Evolutionary conservation across 2,113 vertebrate species (phyloP), one percentile per base, ranked within the genome.

Genomic region (Callocephalon fimbriatum): DNA sequence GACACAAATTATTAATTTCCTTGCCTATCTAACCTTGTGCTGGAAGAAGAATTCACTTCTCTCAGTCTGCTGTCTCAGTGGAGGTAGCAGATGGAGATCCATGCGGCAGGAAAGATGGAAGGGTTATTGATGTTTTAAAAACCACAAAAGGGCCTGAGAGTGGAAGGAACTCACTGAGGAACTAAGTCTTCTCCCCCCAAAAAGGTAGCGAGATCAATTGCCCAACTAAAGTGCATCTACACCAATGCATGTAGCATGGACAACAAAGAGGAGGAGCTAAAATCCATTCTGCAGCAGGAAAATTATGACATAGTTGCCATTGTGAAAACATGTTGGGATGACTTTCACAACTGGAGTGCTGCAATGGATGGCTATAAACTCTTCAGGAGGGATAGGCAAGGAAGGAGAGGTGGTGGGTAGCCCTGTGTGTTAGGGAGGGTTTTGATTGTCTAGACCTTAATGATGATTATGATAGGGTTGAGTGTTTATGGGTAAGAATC

Each of bases 211-310:
- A 37, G 7, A 63, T 40, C 32, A 31, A 12, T 35, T 23, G 16
- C 17, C 53, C 26, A 27, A 10, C 9, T 37, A 31, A 48, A 2
- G 26, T 16, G 3, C 22, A 27, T 37, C 31, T 84, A 32, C 8
- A 19, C 7, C 21, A 32, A 8, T 44, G 14, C 15, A 35, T 13
- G 32, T 32, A 68, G 23, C 45, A 35, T 0, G 1, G 15, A 9
- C 20, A 50, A 17, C 26, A 50, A 84, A 51, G 5, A 53, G 37
- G 17, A 63, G 16, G 27, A 77, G 8, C 47, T 40, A 27, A 23
- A 71, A 45, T 4, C 5, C 37, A 22, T 12, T 13, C 11, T 13
- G 19, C 13, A 65, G 23, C 7, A 31, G 32, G 23, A 82, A 59
- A 65, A 37, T 9, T 50, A 7, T 13, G 42, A 45, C 19, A n/a